Conservation (phyloP, 2,888 invertebrate genomes). For the Eumacrocentrus americanus region DNA sequence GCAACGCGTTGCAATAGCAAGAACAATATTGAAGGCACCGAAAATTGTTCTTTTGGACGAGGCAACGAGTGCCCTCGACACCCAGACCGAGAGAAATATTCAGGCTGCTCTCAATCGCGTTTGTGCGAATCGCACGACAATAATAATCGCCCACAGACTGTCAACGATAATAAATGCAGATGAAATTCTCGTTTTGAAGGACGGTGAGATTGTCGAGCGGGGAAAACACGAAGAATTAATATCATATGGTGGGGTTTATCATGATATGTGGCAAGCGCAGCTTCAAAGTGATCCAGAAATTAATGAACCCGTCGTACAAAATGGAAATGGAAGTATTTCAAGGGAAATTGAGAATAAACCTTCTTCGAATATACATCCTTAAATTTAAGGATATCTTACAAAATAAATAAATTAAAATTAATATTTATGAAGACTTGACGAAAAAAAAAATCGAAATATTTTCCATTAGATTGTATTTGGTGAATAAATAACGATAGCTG, state of each 20-base stretch:
- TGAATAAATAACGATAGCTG: not conserved
- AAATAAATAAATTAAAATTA: no score
- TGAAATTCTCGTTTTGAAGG: conserved; percentile 89
- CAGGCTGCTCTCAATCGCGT: conserved; percentile 74
- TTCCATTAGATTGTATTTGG: not conserved
- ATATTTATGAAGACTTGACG: no score
- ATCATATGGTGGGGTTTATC: conserved; percentile 74
- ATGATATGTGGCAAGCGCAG: conserved; percentile 94
- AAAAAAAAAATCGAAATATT: not conserved
- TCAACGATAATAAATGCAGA: conserved; percentile 95
- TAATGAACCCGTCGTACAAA: conserved; percentile 15
- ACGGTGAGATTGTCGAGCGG: conserved; percentile 89
- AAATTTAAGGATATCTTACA: no score
- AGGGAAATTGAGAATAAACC: conserved; percentile 9
- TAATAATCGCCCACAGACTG: conserved; percentile 92
- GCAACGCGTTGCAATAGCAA: conserved; percentile 95
- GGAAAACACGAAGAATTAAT: conserved; percentile 71
- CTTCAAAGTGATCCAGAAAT: conserved; percentile 66
- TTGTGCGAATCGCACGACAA: conserved; percentile 85
- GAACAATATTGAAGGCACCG: conserved; percentile 92
- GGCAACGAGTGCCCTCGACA: conserved; percentile 94
- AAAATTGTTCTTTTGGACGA: conserved; percentile 91
- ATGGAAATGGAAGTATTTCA: conserved; percentile 13
- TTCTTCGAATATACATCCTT: conserved; percentile 16
- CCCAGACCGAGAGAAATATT: conserved; percentile 82